Evolutionary conservation across 2,797 vertebrate species (phyloP).

Genomic region (Toxotes lorentzi): DNA sequence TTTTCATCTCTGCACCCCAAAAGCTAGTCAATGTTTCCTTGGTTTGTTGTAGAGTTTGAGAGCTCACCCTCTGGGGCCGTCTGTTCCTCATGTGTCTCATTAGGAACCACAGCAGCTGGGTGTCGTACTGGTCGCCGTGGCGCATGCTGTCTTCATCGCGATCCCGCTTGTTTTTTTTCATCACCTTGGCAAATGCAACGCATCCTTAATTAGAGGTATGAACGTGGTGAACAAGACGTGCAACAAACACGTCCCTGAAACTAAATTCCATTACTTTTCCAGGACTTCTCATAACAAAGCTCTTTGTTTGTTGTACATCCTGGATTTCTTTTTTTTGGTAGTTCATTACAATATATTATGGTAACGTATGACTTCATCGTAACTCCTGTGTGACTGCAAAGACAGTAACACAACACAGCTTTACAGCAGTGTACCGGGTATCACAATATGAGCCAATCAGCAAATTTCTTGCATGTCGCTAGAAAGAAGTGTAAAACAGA

Average conservation of each 20-base stretch:
- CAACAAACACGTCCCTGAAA: neutral
- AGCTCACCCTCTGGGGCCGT: conserved; percentile 90
- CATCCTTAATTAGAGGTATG: neutral
- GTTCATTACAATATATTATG: neutral
- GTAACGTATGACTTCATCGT: neutral
- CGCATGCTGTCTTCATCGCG: conserved; percentile 94
- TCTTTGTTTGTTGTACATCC: neutral
- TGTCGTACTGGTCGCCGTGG: conserved; percentile 95
- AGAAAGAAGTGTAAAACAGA: neutral
- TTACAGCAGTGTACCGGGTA: neutral
- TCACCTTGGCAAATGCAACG: conserved; percentile 84
- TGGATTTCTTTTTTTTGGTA: neutral
- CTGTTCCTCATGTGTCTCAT: conserved; percentile 98
- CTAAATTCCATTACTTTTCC: neutral
- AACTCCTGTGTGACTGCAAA: neutral
- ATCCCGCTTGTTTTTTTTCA: conserved; percentile 98
- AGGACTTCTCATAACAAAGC: neutral
- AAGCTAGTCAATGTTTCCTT: neutral
- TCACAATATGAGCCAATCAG: neutral
- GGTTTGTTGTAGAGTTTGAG: neutral
- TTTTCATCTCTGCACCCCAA: neutral
- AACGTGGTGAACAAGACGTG: neutral
- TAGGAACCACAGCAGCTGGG: conserved; percentile 97
- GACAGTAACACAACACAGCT: neutral
- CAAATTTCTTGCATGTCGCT: neutral